Base-by-base conservation (phyloP, 2,797 vertebrate species). In the Gallinago stenura region DNA sequence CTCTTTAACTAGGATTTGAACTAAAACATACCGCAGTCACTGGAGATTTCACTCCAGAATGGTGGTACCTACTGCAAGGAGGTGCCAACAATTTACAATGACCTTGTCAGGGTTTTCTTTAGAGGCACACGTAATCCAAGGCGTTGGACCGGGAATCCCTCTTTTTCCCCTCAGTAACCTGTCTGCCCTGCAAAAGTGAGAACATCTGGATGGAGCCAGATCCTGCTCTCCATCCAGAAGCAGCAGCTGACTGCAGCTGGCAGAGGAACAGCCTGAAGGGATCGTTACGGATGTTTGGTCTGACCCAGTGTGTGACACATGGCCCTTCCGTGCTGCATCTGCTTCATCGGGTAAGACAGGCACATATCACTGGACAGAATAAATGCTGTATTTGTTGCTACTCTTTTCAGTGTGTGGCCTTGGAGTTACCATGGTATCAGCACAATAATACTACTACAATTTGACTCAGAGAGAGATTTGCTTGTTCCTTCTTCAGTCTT, bases 381-480 rank as follows among this genome's bases (percentile, higher is more conserved):
- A 39, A 89, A 51, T 12, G 2, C 30, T 58, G 14, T 56, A 39
- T 89, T 43, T 82, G 37, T 50, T 76, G 84, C 31, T 83, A 6
- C 65, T 68, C 45, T 39, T 60, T 70, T n/a, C 43, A 46, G 2
- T 39, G 12, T 31, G 33, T 65, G 62, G 51, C 70, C 70, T 94
- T 16, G 51, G 58, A 92, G 83, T 95, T 92, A 58, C 66, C 86
- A 82, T 77, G 83, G 86, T 15, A 60, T 65, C 93, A 70, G 88
- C 65, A 87, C 54, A 89, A 81, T 79, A 92, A 45, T 50, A 62
- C 48, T 33, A 12, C 62, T 12, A 16, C 15, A 6, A 14, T 90
- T 41, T 56, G 58, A 30, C 54, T 86, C 31, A 45, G 33, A 81
- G 24, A 65, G 57, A 48, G 26, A 71, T 58, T 19, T 81, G 19